Conservation (phyloP, 2,888 invertebrate species). For the Carterocephalus palaemon region DNA sequence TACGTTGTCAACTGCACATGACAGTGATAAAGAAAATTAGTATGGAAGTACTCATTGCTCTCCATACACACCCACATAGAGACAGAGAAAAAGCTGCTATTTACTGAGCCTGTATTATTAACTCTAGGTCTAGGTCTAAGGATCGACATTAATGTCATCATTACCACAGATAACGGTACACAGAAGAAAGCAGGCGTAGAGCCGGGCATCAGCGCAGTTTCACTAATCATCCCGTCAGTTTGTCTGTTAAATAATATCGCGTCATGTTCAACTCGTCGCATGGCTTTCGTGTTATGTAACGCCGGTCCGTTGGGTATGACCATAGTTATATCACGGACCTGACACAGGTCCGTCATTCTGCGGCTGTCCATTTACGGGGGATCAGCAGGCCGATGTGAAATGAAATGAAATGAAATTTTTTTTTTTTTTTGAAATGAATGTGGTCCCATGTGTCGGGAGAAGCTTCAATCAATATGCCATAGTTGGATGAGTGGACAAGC, state of each 20-base stretch:
- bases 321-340: conserved; percentile 29
- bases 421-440: no score
- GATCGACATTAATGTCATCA: conserved; percentile 12
- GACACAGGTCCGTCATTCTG: conserved; percentile 26
- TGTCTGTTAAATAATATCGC: conserved; percentile 28
- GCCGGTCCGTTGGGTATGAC: conserved; percentile 25
- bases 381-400: conserved; percentile 10
- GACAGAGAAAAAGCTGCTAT: not conserved
- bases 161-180: conserved; percentile 15
- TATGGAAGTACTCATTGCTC: not conserved
- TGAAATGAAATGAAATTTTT: no score
- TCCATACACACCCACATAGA: not conserved
- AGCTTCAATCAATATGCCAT: not conserved
- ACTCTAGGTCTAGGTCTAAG: not conserved
- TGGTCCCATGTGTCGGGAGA: not conserved
- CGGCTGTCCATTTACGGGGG: no score
- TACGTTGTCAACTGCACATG: no score
- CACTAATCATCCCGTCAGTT: conserved; percentile 27
- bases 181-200: conserved; percentile 13
- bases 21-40: not conserved
- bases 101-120: not conserved
- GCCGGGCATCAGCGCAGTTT: conserved; percentile 7
- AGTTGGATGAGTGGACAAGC: no score
- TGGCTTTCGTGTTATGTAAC: conserved; percentile 34
- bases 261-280: conserved; percentile 26